A percentile compares a stretch with the other conserved stretches of the same genome.
These are phyloP conservation scores for Stomatorhinus ivindoensis DNA, from an alignment of 2,113 vertebrate species.

Conservation along the genomic window DNA sequence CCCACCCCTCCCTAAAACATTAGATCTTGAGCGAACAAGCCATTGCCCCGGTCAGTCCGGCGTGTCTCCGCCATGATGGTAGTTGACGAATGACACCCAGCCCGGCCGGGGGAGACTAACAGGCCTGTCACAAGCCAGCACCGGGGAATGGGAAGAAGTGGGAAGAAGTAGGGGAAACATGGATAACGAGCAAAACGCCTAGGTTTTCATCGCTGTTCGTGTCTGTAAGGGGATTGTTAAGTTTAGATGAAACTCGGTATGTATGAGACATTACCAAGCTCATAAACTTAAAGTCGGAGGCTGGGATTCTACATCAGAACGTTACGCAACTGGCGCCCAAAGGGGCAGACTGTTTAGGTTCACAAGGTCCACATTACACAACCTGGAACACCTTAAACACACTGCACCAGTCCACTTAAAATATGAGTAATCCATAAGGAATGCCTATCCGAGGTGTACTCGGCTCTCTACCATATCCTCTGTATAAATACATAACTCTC, in stretches of 20 bases:
- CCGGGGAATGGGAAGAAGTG: conserved; percentile 49
- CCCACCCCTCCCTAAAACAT: background rate
- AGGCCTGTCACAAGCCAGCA: conserved; percentile 51
- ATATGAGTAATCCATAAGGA: background rate
- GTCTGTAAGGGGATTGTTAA: background rate
- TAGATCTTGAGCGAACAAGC: conserved; percentile 28
- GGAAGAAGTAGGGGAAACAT: conserved; percentile 13
- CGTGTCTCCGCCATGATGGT: conserved; percentile 60
- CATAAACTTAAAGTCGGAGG: background rate
- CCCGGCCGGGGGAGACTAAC: conserved; percentile 40
- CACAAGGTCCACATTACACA: background rate
- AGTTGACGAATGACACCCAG: conserved; percentile 58
- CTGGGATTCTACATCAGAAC: background rate
- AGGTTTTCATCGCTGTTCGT: background rate
- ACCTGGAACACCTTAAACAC: background rate
- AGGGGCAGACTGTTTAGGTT: background rate
- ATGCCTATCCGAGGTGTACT: background rate
- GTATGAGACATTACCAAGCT: background rate
- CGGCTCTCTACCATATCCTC: background rate
- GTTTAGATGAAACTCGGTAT: background rate
- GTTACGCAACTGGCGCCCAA: background rate
- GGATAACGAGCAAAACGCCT: background rate
- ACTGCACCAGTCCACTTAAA: background rate
- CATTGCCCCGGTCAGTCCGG: conserved; percentile 57
- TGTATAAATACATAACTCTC: background rate